phyloP scores from a whole-genome alignment of 1,140 invertebrate genomes.

The Rhagoletis pomonella region DNA sequence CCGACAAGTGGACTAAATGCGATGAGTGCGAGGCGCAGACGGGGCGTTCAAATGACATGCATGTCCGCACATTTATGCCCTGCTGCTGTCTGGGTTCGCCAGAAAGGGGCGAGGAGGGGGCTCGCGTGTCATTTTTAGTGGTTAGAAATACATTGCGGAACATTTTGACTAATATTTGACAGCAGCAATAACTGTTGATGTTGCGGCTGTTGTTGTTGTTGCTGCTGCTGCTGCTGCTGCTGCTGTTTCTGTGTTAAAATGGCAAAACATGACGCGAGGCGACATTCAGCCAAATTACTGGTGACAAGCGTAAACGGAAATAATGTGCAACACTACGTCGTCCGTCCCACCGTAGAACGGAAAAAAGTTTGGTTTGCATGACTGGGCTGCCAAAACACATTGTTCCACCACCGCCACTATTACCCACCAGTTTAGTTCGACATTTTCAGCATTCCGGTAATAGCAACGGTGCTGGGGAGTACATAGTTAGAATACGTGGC shows the following conservation, averaged over 20 bases:
- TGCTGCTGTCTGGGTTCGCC: not conserved
- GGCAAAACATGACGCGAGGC: not conserved
- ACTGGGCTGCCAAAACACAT: not conserved
- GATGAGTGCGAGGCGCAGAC: not conserved
- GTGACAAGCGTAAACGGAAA: constrained; percentile 43
- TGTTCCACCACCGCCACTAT: not conserved
- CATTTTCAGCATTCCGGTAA: not conserved
- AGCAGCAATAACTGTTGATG: constrained; percentile 2
- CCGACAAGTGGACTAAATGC: not conserved
- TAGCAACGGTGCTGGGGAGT: not conserved
- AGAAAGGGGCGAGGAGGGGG: too few species aligned
- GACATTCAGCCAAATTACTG: constrained; percentile 43
- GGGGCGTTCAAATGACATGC: not conserved
- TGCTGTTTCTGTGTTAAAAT: not conserved
- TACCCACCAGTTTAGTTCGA: not conserved
- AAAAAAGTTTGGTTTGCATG: constrained; percentile 2
- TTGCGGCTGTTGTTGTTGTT: not conserved
- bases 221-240: not conserved
- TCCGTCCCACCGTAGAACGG: not conserved
- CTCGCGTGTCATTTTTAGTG: not conserved
- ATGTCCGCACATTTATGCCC: not conserved
- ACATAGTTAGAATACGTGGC: not conserved
- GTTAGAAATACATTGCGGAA: constrained; percentile 16
- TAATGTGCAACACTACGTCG: not conserved
- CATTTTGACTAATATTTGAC: constrained; percentile 46